Evolutionary conservation across 2,113 vertebrate species (phyloP).

Genomic region (Triplophysa rosa): DNA sequence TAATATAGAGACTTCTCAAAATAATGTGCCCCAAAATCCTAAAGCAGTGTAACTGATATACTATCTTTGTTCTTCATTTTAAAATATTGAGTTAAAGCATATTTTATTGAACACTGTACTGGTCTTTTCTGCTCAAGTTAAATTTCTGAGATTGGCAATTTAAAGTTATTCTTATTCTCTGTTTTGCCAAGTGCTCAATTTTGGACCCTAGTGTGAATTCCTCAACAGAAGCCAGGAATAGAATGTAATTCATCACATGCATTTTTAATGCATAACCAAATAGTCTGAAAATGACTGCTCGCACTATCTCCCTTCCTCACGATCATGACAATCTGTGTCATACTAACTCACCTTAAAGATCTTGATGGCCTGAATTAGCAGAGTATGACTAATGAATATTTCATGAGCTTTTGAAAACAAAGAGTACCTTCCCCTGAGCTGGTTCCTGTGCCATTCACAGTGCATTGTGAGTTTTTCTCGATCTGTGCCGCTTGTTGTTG

Average conservation of each 20-base stretch:
- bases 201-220: conserved; percentile 45
- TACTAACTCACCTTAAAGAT: conserved; percentile 49
- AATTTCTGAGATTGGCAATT: conserved; percentile 25
- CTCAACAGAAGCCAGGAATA: conserved; percentile 52
- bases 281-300: conserved; percentile 50
- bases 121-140: conserved; percentile 27
- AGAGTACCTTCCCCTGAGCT: conserved; percentile 4
- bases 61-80: background rate
- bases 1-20: background rate
- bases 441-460: conserved; percentile 30
- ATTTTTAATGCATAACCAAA: conserved; percentile 59
- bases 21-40: background rate
- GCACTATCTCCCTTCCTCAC: conserved; percentile 11
- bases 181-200: conserved; percentile 38
- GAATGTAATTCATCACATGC: conserved; percentile 55
- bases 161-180: conserved; percentile 38
- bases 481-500: conserved; percentile 46
- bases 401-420: conserved; percentile 44
- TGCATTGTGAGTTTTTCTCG: conserved; percentile 43
- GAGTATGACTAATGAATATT: conserved; percentile 53
- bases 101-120: conserved; percentile 27
- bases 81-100: conserved; percentile 20
- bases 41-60: background rate
- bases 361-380: conserved; percentile 55
- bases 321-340: conserved; percentile 53